These are phyloP conservation scores for Acrocephalus scirpaceus DNA, from an alignment of 2,797 vertebrate genomes.

Conservation along the genomic window DNA sequence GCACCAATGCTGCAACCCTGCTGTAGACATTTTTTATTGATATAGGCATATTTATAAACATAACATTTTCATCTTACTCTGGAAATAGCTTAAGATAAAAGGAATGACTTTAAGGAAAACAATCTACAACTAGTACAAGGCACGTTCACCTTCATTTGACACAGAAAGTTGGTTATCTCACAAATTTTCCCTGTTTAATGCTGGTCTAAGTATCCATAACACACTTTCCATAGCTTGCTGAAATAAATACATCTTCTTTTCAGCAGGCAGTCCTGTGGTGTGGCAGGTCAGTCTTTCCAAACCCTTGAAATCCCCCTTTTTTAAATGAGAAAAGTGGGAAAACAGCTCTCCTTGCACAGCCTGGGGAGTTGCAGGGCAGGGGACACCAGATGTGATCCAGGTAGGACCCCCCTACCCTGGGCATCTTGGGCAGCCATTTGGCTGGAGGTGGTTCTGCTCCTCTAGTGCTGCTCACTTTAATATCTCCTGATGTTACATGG, in stretches of 20 bases:
- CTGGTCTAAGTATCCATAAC: neutral
- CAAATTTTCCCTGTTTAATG: neutral
- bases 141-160: neutral
- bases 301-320: neutral
- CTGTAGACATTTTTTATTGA: neutral
- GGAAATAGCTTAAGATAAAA: neutral
- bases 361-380: neutral
- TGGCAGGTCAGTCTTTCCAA: neutral
- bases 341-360: neutral
- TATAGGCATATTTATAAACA: neutral
- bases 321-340: neutral
- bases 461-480: neutral
- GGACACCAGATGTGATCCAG: neutral
- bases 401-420: neutral
- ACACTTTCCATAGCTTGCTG: neutral
- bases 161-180: neutral
- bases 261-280: neutral
- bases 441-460: neutral
- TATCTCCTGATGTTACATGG: neutral
- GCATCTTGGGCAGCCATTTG: neutral
- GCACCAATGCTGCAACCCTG: neutral
- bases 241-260: neutral
- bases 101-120: neutral
- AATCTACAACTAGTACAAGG: neutral
- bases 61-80: neutral